Percentiles rank a stretch among this genome's conserved stretches.
These are phyloP conservation scores for Syngnathus typhle DNA, from an alignment of 2,113 vertebrate species.

Conservation along the genomic window DNA sequence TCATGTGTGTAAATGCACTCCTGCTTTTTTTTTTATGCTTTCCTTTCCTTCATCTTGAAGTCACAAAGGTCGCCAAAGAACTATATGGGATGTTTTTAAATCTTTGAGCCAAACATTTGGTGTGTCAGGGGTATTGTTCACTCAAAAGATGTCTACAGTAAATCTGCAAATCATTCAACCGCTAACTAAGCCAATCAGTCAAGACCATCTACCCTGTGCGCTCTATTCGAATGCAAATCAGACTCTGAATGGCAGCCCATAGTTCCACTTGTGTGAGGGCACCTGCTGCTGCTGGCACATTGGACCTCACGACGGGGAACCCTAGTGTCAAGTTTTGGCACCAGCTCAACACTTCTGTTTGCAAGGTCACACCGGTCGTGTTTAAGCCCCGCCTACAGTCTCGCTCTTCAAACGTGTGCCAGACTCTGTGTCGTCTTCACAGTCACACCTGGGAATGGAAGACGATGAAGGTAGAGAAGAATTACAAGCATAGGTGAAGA, in stretches of 20 bases:
- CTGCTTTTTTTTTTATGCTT: conserved; percentile 17
- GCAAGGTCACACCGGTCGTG: conserved; percentile 68
- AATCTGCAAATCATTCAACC: conserved; percentile 32
- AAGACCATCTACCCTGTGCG: conserved; percentile 41
- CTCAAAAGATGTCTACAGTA: conserved; percentile 30
- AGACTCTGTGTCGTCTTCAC: conserved; percentile 45
- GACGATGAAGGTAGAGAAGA: conserved; percentile 22
- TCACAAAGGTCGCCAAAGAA: not conserved
- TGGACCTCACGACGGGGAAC: conserved; percentile 45
- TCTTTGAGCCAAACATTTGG: conserved; percentile 16
- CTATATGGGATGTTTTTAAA: not conserved
- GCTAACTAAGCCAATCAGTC: conserved; percentile 38
- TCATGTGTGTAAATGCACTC: no score
- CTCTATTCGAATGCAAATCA: conserved; percentile 49
- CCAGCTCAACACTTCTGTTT: conserved; percentile 54
- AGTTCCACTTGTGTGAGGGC: conserved; percentile 60
- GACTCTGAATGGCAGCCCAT: conserved; percentile 35
- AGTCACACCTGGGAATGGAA: conserved; percentile 19
- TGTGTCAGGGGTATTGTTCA: conserved; percentile 26
- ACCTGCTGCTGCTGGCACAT: conserved; percentile 66
- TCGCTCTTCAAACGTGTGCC: conserved; percentile 40
- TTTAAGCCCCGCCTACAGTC: not conserved
- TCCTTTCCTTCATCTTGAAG: not conserved
- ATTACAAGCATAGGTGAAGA: conserved; percentile 50
- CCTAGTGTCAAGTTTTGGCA: conserved; percentile 59